Base-by-base conservation (phyloP, 1,140 invertebrate genomes). In the Akabosia matsudoensis region DNA sequence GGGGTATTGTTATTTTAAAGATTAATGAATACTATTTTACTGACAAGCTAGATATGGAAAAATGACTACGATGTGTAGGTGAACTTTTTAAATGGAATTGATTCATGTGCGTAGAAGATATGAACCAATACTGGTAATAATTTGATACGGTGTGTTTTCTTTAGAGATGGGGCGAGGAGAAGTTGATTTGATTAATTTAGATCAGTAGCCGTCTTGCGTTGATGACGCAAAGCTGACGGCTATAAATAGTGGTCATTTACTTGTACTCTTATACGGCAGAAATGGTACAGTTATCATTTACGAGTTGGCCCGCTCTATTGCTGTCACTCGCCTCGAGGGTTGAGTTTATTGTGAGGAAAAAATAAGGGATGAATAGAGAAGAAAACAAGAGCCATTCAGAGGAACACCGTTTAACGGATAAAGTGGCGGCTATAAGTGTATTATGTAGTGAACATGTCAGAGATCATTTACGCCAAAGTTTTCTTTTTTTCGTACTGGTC, bases 171-270 rank as follows among this genome's bases (percentile, higher is more conserved):
- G 71, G 22, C 18, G 30, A 61, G 54, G 54, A 13, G 24, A 61
- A 72, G 64, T 72, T 76, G 74, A 76, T 80, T 80, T 80, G 79
- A 80, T 80, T 80, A 80, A 80, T 80, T 67, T 77, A 75, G 74
- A 76, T 80, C 37, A 45, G n/a, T 76, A 80, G 74, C 76, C 22
- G 13, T 61, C 54, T 24, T 61, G 13, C 24, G 54, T 61, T 61
- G 54, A 61, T 61, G 54, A 61, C 54, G 13, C 54, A 61, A 61
- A 61, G 37, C 37, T 45, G 37, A 45, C n/a, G n/a, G n/a, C 37
- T 45, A 45, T 10, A 45, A 45, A 45, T 45, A 45, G 37, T 18
- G 37, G 37, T 18, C 37, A 45, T 18, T 18, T 45, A 45, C 37
- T 45, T 10, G 7, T 45, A 10, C 37, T 18, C 18, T 45, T 45